Evolutionary conservation across 2,888 invertebrate genomes (phyloP).

Genomic region (Cosmia trapezina): DNA sequence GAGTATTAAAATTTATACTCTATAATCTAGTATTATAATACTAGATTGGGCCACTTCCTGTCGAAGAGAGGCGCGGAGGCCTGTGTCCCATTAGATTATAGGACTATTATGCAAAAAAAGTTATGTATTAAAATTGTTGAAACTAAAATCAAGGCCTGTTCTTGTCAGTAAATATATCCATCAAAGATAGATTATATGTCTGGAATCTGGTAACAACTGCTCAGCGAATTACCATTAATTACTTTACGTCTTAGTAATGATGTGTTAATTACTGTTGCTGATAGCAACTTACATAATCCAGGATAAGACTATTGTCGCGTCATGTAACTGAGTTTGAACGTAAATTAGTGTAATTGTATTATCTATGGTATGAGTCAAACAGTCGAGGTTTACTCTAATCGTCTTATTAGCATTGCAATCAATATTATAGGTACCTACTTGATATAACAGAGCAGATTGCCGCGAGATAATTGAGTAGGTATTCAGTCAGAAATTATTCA

Average conservation of each 20-base stretch:
- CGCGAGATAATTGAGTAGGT: conserved; percentile 3
- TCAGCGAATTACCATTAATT: conserved; percentile 22
- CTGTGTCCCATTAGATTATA: too few relatives aligned
- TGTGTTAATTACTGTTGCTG: conserved; percentile 33
- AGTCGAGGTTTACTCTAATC: background rate
- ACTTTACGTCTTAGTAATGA: conserved; percentile 14
- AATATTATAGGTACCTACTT: background rate
- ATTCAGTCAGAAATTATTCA: conserved; percentile 19
- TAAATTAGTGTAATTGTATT: conserved; percentile 16
- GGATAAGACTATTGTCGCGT: conserved; percentile 27
- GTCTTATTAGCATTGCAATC: conserved; percentile 6
- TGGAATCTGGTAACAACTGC: background rate
- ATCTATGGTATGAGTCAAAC: background rate
- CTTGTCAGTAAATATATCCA: background rate
- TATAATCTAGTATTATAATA: too few relatives aligned
- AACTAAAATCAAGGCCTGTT: background rate
- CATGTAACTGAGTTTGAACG: conserved; percentile 6
- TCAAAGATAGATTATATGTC: background rate
- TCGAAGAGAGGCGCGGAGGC: too few relatives aligned
- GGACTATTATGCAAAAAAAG: too few relatives aligned
- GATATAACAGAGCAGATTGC: background rate
- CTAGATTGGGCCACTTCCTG: too few relatives aligned
- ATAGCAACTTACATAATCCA: conserved; percentile 22
- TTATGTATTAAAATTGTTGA: background rate
- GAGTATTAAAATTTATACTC: too few relatives aligned